Evolutionary conservation across 2,797 vertebrate genomes (phyloP).

Genomic region (Dendrocincla tyrannina): DNA sequence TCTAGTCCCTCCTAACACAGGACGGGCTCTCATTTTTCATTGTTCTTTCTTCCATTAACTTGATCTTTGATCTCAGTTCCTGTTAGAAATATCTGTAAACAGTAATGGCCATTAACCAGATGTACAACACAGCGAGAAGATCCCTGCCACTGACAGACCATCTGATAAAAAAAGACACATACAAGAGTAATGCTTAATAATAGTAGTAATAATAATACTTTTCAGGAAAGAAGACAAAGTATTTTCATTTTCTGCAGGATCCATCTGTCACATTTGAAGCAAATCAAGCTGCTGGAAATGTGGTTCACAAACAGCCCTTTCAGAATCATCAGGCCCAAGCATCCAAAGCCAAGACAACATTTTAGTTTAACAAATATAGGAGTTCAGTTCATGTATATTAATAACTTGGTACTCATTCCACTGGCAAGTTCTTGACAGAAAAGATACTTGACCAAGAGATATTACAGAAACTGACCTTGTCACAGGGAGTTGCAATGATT

Average conservation of each 20-base stretch:
- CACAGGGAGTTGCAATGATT: neutral
- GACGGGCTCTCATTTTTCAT: neutral
- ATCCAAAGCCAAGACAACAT: neutral
- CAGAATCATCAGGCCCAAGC: neutral
- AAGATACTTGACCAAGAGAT: neutral
- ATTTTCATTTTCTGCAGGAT: conserved; percentile 11
- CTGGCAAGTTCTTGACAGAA: neutral
- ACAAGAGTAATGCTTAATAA: neutral
- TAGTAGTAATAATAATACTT: neutral
- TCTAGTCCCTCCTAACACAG: neutral
- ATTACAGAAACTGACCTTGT: neutral
- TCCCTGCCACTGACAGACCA: neutral
- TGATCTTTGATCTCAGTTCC: conserved; percentile 48
- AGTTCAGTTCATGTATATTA: neutral
- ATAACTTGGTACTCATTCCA: neutral
- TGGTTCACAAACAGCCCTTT: neutral
- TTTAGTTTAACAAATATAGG: neutral
- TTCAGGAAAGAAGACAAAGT: neutral
- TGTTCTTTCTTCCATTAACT: conserved; percentile 43
- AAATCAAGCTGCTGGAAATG: neutral
- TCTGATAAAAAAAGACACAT: neutral
- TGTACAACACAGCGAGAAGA: neutral
- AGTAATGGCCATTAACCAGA: conserved; percentile 10
- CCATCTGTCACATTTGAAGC: neutral
- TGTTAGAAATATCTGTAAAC: conserved; percentile 32